phyloP scores from a whole-genome alignment of 2,888 invertebrate species.

The Zeuzera pyrina region DNA sequence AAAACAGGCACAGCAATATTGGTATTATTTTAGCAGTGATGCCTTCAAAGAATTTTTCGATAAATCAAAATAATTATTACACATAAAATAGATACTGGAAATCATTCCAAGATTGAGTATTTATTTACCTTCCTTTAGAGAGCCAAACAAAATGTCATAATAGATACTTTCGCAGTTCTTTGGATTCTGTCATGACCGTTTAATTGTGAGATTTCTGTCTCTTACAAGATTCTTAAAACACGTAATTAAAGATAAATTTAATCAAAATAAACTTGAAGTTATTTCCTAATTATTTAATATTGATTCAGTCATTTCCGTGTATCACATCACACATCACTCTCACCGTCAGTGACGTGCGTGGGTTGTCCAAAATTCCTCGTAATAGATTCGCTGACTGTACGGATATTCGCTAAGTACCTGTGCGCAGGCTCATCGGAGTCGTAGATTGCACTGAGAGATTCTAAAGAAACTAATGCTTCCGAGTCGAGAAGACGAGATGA shows the following conservation, averaged over 20 bases:
- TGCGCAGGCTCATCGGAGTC: slow-evolving; percentile 79
- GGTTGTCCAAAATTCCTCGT: slow-evolving; percentile 84
- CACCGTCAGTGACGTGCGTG: slow-evolving; percentile 76
- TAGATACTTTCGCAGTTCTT: slow-evolving; percentile 16
- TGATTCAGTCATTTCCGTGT: no score
- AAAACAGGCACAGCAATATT: slow-evolving; percentile 43
- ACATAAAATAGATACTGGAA: no score
- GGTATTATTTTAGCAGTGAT: no score
- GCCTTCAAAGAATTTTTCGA: no score
- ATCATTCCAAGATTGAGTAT: slow-evolving; percentile 37
- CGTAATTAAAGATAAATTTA: no score
- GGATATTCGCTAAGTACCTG: slow-evolving; percentile 80
- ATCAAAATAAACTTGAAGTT: no score
- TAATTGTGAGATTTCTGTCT: slow-evolving; percentile 31
- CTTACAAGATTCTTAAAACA: slow-evolving; percentile 39
- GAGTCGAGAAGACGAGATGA: slow-evolving; percentile 87
- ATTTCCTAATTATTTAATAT: no score
- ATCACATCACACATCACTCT: slow-evolving; percentile 71
- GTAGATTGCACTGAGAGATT: slow-evolving; percentile 87
- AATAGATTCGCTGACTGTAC: slow-evolving; percentile 83
- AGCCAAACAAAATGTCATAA: slow-evolving; percentile 28
- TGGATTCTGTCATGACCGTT: slow-evolving; percentile 31
- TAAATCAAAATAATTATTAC: no score
- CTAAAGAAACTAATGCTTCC: slow-evolving; percentile 82
- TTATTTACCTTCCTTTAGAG: slow-evolving; percentile 39